Percentiles rank a stretch among this genome's conserved stretches.
These are phyloP conservation scores for Taurulus bubalis DNA, from an alignment of 2,113 vertebrate genomes.

Conservation along the genomic window DNA sequence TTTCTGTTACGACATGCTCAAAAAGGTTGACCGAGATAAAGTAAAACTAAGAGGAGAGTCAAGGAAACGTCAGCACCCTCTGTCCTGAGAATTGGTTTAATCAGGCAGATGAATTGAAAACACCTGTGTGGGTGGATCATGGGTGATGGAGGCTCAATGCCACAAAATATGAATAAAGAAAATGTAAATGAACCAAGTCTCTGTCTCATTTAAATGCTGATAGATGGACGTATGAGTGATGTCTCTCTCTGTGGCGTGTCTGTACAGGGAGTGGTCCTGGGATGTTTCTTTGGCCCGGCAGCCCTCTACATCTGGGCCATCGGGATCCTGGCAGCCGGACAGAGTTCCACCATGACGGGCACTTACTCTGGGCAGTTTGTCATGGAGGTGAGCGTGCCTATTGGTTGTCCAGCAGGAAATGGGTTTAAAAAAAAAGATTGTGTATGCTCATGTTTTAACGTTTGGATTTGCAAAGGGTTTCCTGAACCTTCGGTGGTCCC, in stretches of 20 bases:
- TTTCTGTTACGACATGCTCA: no score
- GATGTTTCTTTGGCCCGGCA: conserved; percentile 93
- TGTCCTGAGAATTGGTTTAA: no score
- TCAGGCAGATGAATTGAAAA: neutral
- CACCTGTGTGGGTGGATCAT: neutral
- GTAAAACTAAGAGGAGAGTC: no score
- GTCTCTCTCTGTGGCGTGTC: neutral
- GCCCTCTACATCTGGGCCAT: conserved; percentile 97
- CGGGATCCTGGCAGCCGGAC: conserved; percentile 95
- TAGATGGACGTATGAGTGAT: neutral
- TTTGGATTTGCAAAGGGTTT: conserved; percentile 85
- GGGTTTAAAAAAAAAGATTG: neutral
- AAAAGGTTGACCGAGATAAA: no score
- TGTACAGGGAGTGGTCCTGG: conserved; percentile 90
- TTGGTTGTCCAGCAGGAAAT: neutral
- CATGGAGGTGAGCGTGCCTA: conserved; percentile 89
- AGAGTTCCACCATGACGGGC: conserved; percentile 99
- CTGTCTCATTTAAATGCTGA: neutral
- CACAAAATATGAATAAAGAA: neutral
- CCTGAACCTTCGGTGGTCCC: conserved; percentile 94
- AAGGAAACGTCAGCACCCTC: no score
- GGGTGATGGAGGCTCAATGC: neutral
- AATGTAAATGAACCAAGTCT: neutral
- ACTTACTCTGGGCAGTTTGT: conserved; percentile 99
- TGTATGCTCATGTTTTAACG: neutral